Evolutionary conservation across 1,140 invertebrate genomes (phyloP).

Genomic region (Pinna nobilis): DNA sequence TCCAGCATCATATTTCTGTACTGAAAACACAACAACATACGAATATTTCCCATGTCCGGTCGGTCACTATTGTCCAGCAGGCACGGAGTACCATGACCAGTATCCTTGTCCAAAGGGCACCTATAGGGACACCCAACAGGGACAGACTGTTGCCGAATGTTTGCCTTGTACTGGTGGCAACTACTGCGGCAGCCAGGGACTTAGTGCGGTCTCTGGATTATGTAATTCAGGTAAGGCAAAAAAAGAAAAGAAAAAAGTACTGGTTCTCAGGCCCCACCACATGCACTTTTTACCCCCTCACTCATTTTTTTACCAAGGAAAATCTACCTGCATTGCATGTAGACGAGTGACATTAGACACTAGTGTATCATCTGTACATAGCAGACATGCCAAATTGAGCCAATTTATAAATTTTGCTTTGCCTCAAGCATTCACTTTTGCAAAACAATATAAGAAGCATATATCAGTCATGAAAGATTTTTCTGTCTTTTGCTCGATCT

Average conservation of each 20-base stretch:
- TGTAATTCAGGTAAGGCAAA: constrained; percentile 63
- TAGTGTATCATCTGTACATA: too few species aligned
- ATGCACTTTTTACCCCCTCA: too few species aligned
- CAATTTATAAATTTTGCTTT: too few species aligned
- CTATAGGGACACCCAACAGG: constrained; percentile 54
- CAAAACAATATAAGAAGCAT: too few species aligned
- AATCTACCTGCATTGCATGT: background rate
- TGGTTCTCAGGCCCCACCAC: too few species aligned
- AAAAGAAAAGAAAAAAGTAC: background rate
- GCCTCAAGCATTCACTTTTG: too few species aligned
- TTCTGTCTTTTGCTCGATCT: too few species aligned
- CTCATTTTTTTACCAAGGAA: background rate
- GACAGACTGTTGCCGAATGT: constrained; percentile 59
- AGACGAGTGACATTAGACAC: too few species aligned
- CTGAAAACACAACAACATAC: constrained; percentile 66
- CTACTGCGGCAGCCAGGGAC: constrained; percentile 63
- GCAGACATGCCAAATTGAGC: too few species aligned
- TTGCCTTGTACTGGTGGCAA: constrained; percentile 64
- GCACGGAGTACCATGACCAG: constrained; percentile 53
- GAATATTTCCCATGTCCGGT: constrained; percentile 63
- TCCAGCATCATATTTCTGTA: constrained; percentile 68
- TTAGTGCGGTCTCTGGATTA: constrained; percentile 51
- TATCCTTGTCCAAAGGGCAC: constrained; percentile 68
- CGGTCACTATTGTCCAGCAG: constrained; percentile 69
- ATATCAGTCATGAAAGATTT: too few species aligned